These are phyloP conservation scores for Mionectes macconnelli DNA, from an alignment of 2,113 vertebrate species.

Conservation along the genomic window DNA sequence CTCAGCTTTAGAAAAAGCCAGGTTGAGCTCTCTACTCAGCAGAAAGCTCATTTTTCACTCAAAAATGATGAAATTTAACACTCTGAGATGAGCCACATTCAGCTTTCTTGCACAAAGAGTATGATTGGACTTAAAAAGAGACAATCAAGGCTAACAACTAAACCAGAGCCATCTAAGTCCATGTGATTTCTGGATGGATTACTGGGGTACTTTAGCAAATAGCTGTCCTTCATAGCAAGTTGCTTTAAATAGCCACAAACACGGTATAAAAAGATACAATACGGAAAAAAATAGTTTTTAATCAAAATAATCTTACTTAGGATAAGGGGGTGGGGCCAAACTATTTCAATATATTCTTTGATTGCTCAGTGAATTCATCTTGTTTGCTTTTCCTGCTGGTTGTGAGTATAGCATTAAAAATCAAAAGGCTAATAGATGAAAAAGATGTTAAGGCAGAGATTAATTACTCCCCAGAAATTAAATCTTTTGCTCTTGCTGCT, in stretches of 20 bases:
- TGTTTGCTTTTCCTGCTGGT: not conserved
- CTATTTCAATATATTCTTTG: not conserved
- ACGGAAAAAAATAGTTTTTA: not conserved
- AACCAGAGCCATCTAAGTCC: not conserved
- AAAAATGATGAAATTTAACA: not conserved
- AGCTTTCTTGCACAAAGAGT: not conserved
- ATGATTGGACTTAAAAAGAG: not conserved
- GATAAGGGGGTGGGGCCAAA: not conserved
- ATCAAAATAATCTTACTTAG: not conserved
- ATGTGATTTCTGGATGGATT: not conserved
- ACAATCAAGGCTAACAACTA: not conserved
- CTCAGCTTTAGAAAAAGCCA: not conserved
- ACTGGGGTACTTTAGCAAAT: not conserved
- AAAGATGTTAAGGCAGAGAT: not conserved
- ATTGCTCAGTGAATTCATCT: not conserved
- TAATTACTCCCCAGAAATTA: not conserved
- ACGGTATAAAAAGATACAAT: not conserved
- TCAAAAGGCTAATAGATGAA: not conserved
- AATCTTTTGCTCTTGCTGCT: not conserved
- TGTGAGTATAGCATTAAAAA: not conserved
- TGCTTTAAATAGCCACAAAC: not conserved
- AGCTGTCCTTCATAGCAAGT: not conserved
- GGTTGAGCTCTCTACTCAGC: not conserved
- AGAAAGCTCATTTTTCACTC: not conserved
- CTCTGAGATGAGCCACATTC: not conserved